Base-by-base conservation (phyloP, 92 coral and sea anemone species). In the Phenganax subtilis region DNA sequence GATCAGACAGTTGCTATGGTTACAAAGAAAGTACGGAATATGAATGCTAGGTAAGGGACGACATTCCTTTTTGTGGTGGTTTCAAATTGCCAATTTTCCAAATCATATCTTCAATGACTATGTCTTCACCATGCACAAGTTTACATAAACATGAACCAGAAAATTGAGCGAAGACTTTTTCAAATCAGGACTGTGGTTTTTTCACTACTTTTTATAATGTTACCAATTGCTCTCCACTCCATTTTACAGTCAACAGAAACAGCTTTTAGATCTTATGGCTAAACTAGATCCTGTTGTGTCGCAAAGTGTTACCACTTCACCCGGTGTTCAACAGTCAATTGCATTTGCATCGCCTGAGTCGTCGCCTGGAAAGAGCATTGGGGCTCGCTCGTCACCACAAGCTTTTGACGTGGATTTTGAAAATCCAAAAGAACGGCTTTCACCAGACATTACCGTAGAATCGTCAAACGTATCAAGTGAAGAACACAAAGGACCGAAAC, bases 11-110 rank as follows among this genome's bases (percentile, higher is more conserved):
- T 96, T 9, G 85, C 89, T 68, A 84, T 87, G 75, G 97, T 92
- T 59, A 96, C 99, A n/a, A 87, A 96, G 70, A 96, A 96, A 90
- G 99, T 96, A 72, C 82, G 97, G 66, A 82, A 89, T 63, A 96
- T 96, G 99, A 90, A 96, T 70, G 91, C 99, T 53, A 91, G 97
- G 99, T 96, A 75, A 74, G 47, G 86, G 81, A 51, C 7, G 11
- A 20, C 25, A 20, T 20, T 20, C 25, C 25, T 20, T 20, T 20
- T 20, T 20, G 25, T 20, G 25, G 25, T 20, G 0, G 20, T 58
- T 12, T 58, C n/a, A 61, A 12, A 4, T 12, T 58, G 63, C 11
- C 60, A 37, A 37, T 2, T 37, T 5, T 37, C 47, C 47, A 37
- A 37, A 37, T 5, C 47, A 37, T 37, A 37, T 37, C 47, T 37